Evolutionary conservation across 2,888 invertebrate species (phyloP), one percentile per base, ranked within the genome.

Genomic region (Dryococelus australis): DNA sequence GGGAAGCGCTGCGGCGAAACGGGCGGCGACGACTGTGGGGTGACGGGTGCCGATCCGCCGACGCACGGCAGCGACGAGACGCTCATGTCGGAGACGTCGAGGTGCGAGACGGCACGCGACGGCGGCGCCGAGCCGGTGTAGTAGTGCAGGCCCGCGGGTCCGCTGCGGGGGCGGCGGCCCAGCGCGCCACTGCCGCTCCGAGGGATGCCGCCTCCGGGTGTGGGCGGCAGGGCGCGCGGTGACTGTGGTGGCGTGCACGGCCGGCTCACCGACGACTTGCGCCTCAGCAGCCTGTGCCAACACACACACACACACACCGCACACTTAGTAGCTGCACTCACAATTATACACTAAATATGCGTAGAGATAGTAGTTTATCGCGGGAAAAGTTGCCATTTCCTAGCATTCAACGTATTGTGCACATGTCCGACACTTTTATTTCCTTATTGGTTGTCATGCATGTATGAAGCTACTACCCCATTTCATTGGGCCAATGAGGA

Each of bases 71-170:
- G 84, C 0, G 85, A 87, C 78, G 86, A 27, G 96, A 96, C 86
- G 79, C 87, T 84, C 51, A 89, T 87, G 51, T 87, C 85, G 79
- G 89, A 35, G 80, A 90, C 87, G 88, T 90, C 90, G 88, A 88
- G 88, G 51, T 90, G 89, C 12, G 90, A 90, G 79, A 87, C 87
- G n/a, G 90, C 88, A 16, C 90, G 89, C 28, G 90, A 90, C 20
- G 90, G 90, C 26, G 90, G 90, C 12, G 90, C 90, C n/a, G 90
- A 90, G 43, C 95, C 95, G 90, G 96, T 96, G 91, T 96, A 96
- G 90, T 96, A 96, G 91, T 95, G 95, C 88, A 97, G 93, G n/a
- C 96, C 96, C 20, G 96, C 96, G 8, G 97, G 97, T 88, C 96
- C 96, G 86, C 96, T 96, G 90, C 96, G 93, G 1, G 97, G 96